Conservation (phyloP, 1,140 invertebrate genomes). For the Spodoptera frugiperda region DNA sequence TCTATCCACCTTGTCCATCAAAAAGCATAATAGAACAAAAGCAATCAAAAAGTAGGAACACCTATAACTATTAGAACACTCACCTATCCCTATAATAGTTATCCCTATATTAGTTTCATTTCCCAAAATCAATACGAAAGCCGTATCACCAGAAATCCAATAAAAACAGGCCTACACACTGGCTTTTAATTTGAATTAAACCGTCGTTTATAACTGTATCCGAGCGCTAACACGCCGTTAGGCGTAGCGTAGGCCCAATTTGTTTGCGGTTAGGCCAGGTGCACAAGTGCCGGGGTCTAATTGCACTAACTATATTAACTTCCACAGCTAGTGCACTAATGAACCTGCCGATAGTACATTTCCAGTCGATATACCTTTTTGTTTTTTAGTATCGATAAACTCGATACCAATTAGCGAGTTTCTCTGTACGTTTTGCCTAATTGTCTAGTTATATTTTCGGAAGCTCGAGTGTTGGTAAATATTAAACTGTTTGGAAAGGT, state of each 20-base stretch:
- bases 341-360: slow-evolving; percentile 45
- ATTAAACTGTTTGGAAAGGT: too few species aligned
- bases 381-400: slow-evolving; percentile 5
- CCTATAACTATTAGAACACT: background rate
- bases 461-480: background rate
- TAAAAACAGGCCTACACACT: background rate
- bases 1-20: too few species aligned
- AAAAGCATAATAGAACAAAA: too few species aligned
- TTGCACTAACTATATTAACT: slow-evolving; percentile 54
- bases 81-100: background rate
- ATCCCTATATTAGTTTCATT: too few species aligned
- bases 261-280: slow-evolving; percentile 53
- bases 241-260: slow-evolving; percentile 48
- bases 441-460: background rate
- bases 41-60: background rate
- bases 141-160: slow-evolving; percentile 4
- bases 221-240: slow-evolving; percentile 30
- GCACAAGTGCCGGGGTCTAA: slow-evolving; percentile 42
- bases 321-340: slow-evolving; percentile 47
- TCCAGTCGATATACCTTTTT: background rate
- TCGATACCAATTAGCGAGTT: slow-evolving; percentile 5
- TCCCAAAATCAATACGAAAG: background rate
- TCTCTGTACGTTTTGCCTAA: background rate
- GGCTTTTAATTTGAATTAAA: slow-evolving; percentile 16
- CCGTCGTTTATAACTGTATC: slow-evolving; percentile 36